Evolutionary conservation across 2,888 invertebrate genomes (phyloP).

Genomic region (Linyphia triangularis): DNA sequence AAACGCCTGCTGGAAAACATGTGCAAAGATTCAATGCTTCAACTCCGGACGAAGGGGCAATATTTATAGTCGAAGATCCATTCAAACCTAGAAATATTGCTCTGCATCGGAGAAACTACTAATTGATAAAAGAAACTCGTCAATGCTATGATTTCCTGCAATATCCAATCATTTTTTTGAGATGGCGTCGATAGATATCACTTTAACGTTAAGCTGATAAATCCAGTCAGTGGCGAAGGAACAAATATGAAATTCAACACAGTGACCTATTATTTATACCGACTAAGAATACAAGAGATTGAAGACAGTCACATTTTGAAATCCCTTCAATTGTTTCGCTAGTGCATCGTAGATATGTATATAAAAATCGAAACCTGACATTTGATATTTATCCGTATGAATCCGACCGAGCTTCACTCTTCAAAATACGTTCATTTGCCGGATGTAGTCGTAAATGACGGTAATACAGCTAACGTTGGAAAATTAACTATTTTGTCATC

Average conservation of each 20-base stretch:
- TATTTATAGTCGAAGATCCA: conserved; percentile 75
- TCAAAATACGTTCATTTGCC: not conserved
- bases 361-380: too few relatives aligned
- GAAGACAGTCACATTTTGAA: conserved; percentile 75
- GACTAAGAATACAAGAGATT: conserved; percentile 56
- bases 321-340: conserved; percentile 76
- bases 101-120: conserved; percentile 65
- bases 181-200: conserved; percentile 75
- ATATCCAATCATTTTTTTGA: conserved; percentile 77
- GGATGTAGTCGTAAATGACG: not conserved
- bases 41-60: conserved; percentile 76
- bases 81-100: conserved; percentile 69
- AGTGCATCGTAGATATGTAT: conserved; percentile 77
- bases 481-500: not conserved
- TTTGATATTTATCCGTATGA: conserved; percentile 23
- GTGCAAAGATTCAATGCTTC: conserved; percentile 75
- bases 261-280: conserved; percentile 73
- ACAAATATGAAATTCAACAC: conserved; percentile 61
- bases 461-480: not conserved
- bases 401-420: not conserved
- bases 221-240: conserved; percentile 31
- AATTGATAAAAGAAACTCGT: conserved; percentile 55
- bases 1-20: conserved; percentile 53
- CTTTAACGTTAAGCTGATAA: conserved; percentile 52
- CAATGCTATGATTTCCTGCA: conserved; percentile 75